Evolutionary conservation across 2,888 invertebrate genomes (phyloP).

Genomic region (Seira musarum): DNA sequence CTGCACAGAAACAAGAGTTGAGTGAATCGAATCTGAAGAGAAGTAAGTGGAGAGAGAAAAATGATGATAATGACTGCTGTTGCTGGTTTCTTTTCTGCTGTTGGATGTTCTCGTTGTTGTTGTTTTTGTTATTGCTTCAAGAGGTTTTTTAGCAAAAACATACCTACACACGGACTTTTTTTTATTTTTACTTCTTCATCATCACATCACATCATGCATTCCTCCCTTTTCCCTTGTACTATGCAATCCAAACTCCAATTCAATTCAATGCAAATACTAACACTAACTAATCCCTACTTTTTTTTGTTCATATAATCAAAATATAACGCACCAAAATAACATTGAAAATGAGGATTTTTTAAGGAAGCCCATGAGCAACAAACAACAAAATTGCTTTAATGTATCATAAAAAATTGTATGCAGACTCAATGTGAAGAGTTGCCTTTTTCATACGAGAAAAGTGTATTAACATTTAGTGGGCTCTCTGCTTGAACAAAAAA

Average conservation of each 20-base stretch:
- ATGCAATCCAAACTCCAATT: too few species aligned
- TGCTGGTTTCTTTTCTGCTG: constrained; percentile 7
- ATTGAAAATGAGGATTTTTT: constrained; percentile 1
- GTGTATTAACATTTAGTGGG: background rate
- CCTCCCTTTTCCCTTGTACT: background rate
- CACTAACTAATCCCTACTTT: too few species aligned
- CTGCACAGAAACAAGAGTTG: background rate
- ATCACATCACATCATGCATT: background rate
- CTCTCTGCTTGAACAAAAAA: background rate
- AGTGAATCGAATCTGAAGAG: background rate
- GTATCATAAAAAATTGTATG: background rate
- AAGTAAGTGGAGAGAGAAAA: background rate
- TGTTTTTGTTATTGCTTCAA: constrained; percentile 6
- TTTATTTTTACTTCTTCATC: constrained; percentile 1
- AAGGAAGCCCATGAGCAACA: constrained; percentile 3
- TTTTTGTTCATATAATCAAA: too few species aligned
- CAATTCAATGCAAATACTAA: too few species aligned
- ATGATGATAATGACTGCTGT: constrained; percentile 1
- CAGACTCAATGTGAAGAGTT: too few species aligned
- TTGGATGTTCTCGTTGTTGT: background rate
- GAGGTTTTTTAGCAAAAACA: constrained; percentile 6
- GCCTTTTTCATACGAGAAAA: background rate
- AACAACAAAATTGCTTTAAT: constrained; percentile 10
- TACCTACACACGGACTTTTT: background rate
- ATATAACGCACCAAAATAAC: background rate